Evolutionary conservation across 2,888 invertebrate genomes (phyloP), one percentile per base, ranked within the genome.

Genomic region (Chaetoderma sp.): DNA sequence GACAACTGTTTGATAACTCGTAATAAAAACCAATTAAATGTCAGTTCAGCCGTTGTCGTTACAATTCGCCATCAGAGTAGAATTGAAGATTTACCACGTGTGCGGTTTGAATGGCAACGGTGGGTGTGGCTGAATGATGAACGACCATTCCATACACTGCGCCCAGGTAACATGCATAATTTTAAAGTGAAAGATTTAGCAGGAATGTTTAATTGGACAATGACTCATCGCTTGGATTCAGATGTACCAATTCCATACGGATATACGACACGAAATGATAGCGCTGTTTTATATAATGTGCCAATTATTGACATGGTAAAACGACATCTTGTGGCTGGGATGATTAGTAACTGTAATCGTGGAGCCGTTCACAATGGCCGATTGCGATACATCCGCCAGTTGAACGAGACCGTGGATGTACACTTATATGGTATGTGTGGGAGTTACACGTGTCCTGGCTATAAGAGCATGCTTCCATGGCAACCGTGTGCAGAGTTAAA

Each of bases 51-150:
- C 1, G 52, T 52, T 2, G 52, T 52, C 13, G 32, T 52, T n/a
- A 32, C 52, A 4, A 21, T 32, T 8, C 27, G 52, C 18, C 28
- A 30, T 18, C 52, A 28, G 27, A 4, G 3, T 1, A 13, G 1
- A 2, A 6, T 52, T 2, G 21, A 2, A n/a, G 23, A 21, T 3
- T 32, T 27, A 4, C 52, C 52, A 52, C 13, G 4, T 16, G 18
- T 23, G 3, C 52, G 52, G 18, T 4, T 4, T 21, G 30, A 10
- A 16, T 32, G 28, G 28, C 52, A 52, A 33, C 27, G 52, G 2
- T 52, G 52, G 52, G 52, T 52, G 2, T 52, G 52, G 52, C 27
- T 52, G 3, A 13, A 32, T 28, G 52, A 52, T 8, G 52, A 52
- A 52, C 13, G 27, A 18, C 52, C 52, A 18, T 52, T 18, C 52